Conservation (phyloP, 92 coral and sea anemone species). For the Blastomussa wellsi region DNA sequence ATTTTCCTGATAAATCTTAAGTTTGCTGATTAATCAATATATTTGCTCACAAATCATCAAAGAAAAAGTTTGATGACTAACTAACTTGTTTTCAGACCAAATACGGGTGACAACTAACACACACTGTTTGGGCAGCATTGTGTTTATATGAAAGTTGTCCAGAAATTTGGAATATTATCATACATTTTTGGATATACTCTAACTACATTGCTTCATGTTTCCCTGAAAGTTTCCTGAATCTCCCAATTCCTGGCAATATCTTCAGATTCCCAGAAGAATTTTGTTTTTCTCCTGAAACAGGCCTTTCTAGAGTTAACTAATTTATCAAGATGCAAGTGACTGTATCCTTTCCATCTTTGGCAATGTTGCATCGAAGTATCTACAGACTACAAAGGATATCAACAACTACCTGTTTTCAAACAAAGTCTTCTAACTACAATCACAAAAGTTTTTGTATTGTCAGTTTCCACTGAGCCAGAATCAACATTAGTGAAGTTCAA, state of each 20-base stretch:
- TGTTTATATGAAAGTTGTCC: too few relatives aligned
- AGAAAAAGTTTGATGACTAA: too few relatives aligned
- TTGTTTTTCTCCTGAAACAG: too few relatives aligned
- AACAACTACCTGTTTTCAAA: conserved; percentile 62
- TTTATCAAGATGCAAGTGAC: not conserved
- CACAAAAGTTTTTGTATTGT: conserved; percentile 40
- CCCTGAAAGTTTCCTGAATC: too few relatives aligned
- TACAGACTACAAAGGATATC: not conserved
- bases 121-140: too few relatives aligned
- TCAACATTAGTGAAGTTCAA: conserved; percentile 78
- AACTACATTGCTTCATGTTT: too few relatives aligned
- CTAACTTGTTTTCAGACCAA: not conserved
- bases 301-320: too few relatives aligned
- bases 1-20: not conserved
- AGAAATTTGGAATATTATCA: too few relatives aligned
- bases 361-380: not conserved
- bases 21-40: not conserved
- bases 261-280: too few relatives aligned
- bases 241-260: too few relatives aligned
- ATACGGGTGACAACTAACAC: too few relatives aligned
- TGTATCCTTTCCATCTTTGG: not conserved
- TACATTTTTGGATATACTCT: too few relatives aligned
- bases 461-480: conserved; percentile 18
- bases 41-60: not conserved
- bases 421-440: conserved; percentile 62